Evolutionary conservation across 2,113 vertebrate species (phyloP).

Genomic region (Hassar affinis): DNA sequence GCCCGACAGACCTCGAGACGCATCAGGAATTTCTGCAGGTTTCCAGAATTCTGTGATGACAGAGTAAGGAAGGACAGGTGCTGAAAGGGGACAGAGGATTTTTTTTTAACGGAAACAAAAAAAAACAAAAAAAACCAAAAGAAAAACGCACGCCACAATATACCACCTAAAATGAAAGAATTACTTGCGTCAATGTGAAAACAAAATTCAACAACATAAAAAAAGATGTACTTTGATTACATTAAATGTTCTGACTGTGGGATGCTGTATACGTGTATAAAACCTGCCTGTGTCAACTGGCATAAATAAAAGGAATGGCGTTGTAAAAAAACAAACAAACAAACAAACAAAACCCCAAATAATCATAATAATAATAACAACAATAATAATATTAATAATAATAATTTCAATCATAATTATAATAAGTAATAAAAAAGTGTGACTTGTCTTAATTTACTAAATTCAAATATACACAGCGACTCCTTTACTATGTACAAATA

Average conservation of each 20-base stretch:
- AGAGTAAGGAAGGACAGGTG: conserved; percentile 60
- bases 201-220: conserved; percentile 65
- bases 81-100: conserved; percentile 40
- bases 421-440: conserved; percentile 76
- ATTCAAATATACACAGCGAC: conserved; percentile 99
- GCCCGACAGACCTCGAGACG: conserved; percentile 42
- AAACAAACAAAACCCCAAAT: conserved; percentile 21
- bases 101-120: conserved; percentile 46
- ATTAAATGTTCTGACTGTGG: conserved; percentile 67
- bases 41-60: conserved; percentile 56
- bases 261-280: conserved; percentile 74
- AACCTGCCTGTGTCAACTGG: conserved; percentile 76
- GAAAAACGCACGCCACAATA: conserved; percentile 77
- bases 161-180: conserved; percentile 74
- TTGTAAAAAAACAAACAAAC: conserved; percentile 72
- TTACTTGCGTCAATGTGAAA: conserved; percentile 65
- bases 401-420: conserved; percentile 64
- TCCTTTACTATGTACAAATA: conserved; percentile 98
- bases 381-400: conserved; percentile 52
- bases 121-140: conserved; percentile 46
- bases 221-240: conserved; percentile 71
- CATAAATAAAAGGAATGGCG: conserved; percentile 90
- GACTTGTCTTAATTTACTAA: conserved; percentile 93
- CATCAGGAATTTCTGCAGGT: conserved; percentile 39
- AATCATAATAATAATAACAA: conserved; percentile 16